These are phyloP conservation scores for Falco concolor DNA, from an alignment of 2,797 vertebrate genomes.

Conservation along the genomic window DNA sequence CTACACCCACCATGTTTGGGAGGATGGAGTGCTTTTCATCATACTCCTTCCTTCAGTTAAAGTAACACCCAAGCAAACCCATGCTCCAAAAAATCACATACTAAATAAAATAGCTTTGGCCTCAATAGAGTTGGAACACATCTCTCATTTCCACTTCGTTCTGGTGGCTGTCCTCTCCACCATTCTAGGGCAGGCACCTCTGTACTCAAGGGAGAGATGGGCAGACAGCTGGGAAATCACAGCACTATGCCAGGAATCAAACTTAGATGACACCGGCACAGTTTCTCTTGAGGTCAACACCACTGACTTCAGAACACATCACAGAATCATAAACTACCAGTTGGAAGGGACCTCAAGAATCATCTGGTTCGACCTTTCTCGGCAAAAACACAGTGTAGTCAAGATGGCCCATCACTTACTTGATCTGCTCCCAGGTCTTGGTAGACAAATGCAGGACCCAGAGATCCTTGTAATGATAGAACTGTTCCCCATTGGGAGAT, in stretches of 20 bases:
- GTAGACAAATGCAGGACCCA: slow-evolving; percentile 93
- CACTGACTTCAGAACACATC: not conserved
- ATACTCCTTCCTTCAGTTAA: not conserved
- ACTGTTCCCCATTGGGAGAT: slow-evolving; percentile 90
- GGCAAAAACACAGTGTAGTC: not conserved
- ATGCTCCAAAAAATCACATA: not conserved
- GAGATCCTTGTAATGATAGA: slow-evolving; percentile 97
- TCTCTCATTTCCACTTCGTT: not conserved
- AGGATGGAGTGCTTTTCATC: not conserved
- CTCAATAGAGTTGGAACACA: not conserved
- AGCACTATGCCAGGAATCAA: not conserved
- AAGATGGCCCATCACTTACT: slow-evolving; percentile 71
- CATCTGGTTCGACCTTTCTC: not conserved
- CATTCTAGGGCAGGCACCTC: not conserved
- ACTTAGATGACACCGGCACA: not conserved
- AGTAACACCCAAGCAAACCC: not conserved
- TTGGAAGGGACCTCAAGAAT: not conserved
- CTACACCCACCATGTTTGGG: not conserved
- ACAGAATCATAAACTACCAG: not conserved
- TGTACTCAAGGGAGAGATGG: not conserved
- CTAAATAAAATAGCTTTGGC: not conserved
- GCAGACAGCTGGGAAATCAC: not conserved
- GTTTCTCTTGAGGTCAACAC: not conserved
- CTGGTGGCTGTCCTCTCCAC: not conserved
- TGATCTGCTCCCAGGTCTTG: slow-evolving; percentile 92